A percentile compares a stretch with the other conserved stretches of the same genome.
phyloP scores from a whole-genome alignment of 2,797 vertebrate species.

The Lacerta bilineata region DNA sequence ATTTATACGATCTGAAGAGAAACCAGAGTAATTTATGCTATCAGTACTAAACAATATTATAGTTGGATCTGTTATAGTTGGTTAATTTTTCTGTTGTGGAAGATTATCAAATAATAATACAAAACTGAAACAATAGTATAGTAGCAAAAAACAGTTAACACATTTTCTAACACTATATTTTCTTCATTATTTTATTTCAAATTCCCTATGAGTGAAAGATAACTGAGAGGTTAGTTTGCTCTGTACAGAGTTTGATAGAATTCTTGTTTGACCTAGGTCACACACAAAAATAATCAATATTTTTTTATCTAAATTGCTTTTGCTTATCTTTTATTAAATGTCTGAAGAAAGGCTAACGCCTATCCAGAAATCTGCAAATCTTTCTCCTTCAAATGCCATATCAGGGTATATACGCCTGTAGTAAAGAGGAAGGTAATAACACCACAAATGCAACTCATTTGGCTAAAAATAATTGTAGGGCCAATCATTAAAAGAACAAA shows the following conservation, averaged over 20 bases:
- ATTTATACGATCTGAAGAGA: no score
- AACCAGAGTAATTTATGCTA: background rate
- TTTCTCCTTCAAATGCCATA: conserved; percentile 34
- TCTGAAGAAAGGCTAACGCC: conserved; percentile 44
- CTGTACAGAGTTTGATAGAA: conserved; percentile 37
- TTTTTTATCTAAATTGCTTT: conserved; percentile 73
- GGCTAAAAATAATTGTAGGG: conserved; percentile 23
- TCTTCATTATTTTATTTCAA: background rate
- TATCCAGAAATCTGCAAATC: conserved; percentile 48
- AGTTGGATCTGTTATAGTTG: background rate
- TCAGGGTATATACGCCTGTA: background rate
- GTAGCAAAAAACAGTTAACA: background rate
- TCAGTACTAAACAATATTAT: background rate
- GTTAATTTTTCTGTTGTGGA: no score
- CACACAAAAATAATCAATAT: conserved; percentile 67
- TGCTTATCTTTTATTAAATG: conserved; percentile 66
- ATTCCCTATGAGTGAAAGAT: background rate
- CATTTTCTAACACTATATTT: background rate
- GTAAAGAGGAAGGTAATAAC: conserved; percentile 8
- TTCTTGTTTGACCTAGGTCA: conserved; percentile 55
- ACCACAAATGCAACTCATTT: conserved; percentile 16
- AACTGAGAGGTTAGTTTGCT: conserved; percentile 47
- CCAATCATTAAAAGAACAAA: conserved; percentile 18
- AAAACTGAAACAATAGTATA: background rate
- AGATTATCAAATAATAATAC: background rate